These are phyloP conservation scores for Chamaedrilus cognettii DNA, from an alignment of 2,888 invertebrate genomes.

Conservation along the genomic window DNA sequence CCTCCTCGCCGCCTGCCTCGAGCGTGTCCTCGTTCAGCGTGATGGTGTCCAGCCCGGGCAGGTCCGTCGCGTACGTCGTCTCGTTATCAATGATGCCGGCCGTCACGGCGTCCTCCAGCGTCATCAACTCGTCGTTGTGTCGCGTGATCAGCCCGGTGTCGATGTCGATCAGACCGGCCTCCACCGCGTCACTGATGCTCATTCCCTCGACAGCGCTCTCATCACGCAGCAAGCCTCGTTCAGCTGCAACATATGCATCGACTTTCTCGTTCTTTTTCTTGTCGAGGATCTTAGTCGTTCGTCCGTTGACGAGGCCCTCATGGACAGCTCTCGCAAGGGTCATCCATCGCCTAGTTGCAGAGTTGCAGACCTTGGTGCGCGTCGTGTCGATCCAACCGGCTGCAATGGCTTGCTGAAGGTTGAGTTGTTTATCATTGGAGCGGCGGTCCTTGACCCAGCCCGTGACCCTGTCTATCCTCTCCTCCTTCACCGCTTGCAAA, in stretches of 20 bases:
- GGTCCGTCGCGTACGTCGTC: not conserved
- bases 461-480: no score
- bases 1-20: not conserved
- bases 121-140: not conserved
- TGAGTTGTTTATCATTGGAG: conserved; percentile 72
- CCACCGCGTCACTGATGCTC: not conserved
- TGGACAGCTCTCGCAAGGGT: conserved; percentile 24
- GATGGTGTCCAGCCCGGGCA: not conserved
- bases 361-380: conserved; percentile 8
- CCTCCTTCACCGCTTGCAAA: no score
- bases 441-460: no score
- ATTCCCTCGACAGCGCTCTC: not conserved
- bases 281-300: not conserved
- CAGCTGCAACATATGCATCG: not conserved
- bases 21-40: not conserved
- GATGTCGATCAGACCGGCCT: not conserved
- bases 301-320: conserved; percentile 10
- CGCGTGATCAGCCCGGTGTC: not conserved
- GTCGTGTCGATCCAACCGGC: conserved; percentile 65
- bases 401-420: conserved; percentile 74
- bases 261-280: not conserved
- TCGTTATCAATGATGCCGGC: not conserved
- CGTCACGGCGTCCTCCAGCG: not conserved
- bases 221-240: not conserved
- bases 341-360: conserved; percentile 5